Evolutionary conservation across 2,113 vertebrate genomes (phyloP), one percentile per base, ranked within the genome.

Genomic region (Nyctibius bracteatus): DNA sequence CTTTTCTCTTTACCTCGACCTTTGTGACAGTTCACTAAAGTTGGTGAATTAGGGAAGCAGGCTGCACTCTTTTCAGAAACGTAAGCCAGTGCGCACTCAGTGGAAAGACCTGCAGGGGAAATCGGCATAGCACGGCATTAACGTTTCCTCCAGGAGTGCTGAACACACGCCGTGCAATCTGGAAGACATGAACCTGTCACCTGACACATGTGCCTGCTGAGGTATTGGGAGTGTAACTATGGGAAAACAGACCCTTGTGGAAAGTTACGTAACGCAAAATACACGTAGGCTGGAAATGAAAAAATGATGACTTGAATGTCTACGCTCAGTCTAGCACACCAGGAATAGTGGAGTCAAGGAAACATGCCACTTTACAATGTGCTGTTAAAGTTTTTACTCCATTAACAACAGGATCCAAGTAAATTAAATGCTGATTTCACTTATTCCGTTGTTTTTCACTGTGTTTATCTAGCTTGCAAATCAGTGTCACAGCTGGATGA

Each of bases 201-300:
- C 79, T 43, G 54, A 13, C 20, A 20, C 16, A 1, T 28, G 47
- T 59, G 33, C 58, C 72, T 79, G 86, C 78, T 85, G 78, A 85
- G 78, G 30, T 54, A 11, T 44, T 31, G 22, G 41, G 41, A 22
- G 7, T 23, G 13, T 11, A 41, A 66, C 27, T 5, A 11, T 8
- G 41, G 74, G 27, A 35, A 68, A 83, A 39, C 33, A 82, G 31
- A 51, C 5, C 61, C 28, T 16, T 25, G 9, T 79, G 66, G 55
- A 39, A 62, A 43, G 70, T n/a, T 5, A 2, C 0, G 1, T 43
- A 57, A 31, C 62, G 52, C 14, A 27, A 74, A 91, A 58, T 30
- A 35, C 11, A 0, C 0, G 0, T 14, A 30, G 33, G 13, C 0
- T 88, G 54, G 70, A 68, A 67, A 52, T 1, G 4, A n/a, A 78